Evolutionary conservation across 2,888 invertebrate genomes (phyloP).

Genomic region (Ophion ellenae): DNA sequence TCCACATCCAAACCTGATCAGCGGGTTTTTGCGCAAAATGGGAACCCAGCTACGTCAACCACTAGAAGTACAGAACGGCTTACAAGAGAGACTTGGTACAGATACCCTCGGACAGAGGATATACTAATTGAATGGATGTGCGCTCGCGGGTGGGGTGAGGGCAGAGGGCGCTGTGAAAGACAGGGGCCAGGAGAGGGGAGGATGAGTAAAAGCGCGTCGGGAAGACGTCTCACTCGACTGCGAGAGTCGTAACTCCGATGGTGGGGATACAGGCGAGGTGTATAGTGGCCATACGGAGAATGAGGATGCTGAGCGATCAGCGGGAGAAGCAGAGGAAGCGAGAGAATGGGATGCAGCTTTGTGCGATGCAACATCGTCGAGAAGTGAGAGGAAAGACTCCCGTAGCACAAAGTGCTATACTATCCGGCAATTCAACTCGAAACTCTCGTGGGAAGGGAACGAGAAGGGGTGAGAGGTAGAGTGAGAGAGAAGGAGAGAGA

Average conservation of each 20-base stretch:
- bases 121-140: constrained; percentile 63
- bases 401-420: constrained; percentile 40
- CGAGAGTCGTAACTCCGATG: constrained; percentile 35
- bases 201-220: constrained; percentile 70
- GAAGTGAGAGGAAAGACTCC: constrained; percentile 26
- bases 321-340: constrained; percentile 16
- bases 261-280: not conserved
- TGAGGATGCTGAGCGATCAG: constrained; percentile 44
- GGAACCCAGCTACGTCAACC: not conserved
- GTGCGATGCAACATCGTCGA: constrained; percentile 15
- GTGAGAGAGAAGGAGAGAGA: constrained; percentile 38
- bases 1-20: not conserved
- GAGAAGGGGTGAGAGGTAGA: constrained; percentile 9
- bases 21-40: not conserved
- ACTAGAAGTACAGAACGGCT: not conserved
- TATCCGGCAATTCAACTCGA: constrained; percentile 43
- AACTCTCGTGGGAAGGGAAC: constrained; percentile 23
- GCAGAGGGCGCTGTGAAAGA: constrained; percentile 62
- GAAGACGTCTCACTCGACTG: constrained; percentile 78
- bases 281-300: not conserved
- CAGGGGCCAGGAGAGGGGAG: constrained; percentile 43
- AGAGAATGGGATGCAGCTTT: constrained; percentile 22
- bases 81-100: not conserved
- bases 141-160: constrained; percentile 36
- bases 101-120: constrained; percentile 32